Evolutionary conservation across 2,888 invertebrate species (phyloP).

Genomic region (Lasioglossum morio): DNA sequence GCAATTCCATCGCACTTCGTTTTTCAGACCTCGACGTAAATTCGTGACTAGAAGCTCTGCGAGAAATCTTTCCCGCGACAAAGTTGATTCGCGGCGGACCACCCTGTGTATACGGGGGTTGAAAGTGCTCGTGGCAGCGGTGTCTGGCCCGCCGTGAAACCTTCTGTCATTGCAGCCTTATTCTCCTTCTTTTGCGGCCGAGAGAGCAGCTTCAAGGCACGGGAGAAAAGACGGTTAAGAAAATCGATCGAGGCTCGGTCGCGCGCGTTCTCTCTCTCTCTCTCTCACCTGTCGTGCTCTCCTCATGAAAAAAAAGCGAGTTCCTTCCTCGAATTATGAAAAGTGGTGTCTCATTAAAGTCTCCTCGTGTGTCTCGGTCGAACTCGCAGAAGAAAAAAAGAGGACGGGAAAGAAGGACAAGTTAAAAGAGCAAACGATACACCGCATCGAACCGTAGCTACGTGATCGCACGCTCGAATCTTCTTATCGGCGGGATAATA

Average conservation of each 20-base stretch:
- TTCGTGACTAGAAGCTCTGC: background rate
- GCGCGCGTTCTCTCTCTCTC: background rate
- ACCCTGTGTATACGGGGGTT: slow-evolving; percentile 13
- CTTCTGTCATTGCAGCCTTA: slow-evolving; percentile 67
- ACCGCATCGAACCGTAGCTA: slow-evolving; percentile 5
- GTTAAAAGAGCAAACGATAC: background rate
- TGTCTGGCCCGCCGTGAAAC: slow-evolving; percentile 58
- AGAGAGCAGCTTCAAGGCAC: slow-evolving; percentile 53
- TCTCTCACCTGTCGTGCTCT: background rate
- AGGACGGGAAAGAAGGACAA: background rate
- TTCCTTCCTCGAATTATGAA: slow-evolving; percentile 58
- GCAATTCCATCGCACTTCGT: background rate
- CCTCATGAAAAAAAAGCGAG: slow-evolving; percentile 48
- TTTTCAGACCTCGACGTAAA: background rate
- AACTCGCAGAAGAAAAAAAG: background rate
- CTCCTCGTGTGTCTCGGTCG: slow-evolving; percentile 5
- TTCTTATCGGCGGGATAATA: slow-evolving; percentile 25
- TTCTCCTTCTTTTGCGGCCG: slow-evolving; percentile 65
- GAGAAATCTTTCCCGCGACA: background rate
- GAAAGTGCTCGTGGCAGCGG: slow-evolving; percentile 49
- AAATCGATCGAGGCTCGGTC: slow-evolving; percentile 59
- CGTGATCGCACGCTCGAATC: slow-evolving; percentile 28
- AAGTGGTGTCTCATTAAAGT: slow-evolving; percentile 58
- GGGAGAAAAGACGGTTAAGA: slow-evolving; percentile 61
- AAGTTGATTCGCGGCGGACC: background rate